Percentiles rank a stretch among this genome's conserved stretches.
These are phyloP conservation scores for Trichogramma pretiosum DNA, from an alignment of 1,140 invertebrate genomes.

Conservation along the genomic window DNA sequence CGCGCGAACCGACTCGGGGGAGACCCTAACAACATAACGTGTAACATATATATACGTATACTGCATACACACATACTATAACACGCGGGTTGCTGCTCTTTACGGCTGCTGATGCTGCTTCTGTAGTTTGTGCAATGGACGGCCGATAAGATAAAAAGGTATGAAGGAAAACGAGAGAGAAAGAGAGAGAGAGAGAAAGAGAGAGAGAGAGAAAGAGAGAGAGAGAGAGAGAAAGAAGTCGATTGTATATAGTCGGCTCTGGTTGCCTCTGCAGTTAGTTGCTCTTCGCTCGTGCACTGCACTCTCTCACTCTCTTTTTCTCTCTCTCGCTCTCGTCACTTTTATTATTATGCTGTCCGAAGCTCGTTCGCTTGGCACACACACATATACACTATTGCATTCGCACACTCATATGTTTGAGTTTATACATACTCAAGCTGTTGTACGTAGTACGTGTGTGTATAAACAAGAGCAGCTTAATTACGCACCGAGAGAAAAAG, in stretches of 20 bases:
- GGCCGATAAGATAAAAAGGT: slow-evolving; percentile 18
- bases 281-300: neutral
- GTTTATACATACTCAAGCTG: slow-evolving; percentile 5
- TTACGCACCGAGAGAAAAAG: too few species aligned
- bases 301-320: too few species aligned
- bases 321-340: too few species aligned
- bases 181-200: too few species aligned
- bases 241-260: neutral
- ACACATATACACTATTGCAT: neutral
- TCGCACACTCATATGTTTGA: slow-evolving; percentile 5
- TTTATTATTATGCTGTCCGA: slow-evolving; percentile 17
- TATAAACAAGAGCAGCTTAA: too few species aligned
- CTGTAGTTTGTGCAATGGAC: neutral
- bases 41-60: too few species aligned
- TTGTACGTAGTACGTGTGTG: neutral
- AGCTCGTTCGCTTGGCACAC: neutral
- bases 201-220: too few species aligned
- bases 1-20: neutral
- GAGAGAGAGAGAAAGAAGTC: too few species aligned
- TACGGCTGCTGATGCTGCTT: neutral
- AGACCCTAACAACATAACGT: slow-evolving; percentile 9
- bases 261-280: neutral
- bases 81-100: too few species aligned
- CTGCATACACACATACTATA: slow-evolving; percentile 5
- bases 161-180: too few species aligned